A percentile compares a stretch with the other conserved stretches of the same genome.
phyloP scores from a whole-genome alignment of 2,797 vertebrate species.

The Cercopithecus neglectus region DNA sequence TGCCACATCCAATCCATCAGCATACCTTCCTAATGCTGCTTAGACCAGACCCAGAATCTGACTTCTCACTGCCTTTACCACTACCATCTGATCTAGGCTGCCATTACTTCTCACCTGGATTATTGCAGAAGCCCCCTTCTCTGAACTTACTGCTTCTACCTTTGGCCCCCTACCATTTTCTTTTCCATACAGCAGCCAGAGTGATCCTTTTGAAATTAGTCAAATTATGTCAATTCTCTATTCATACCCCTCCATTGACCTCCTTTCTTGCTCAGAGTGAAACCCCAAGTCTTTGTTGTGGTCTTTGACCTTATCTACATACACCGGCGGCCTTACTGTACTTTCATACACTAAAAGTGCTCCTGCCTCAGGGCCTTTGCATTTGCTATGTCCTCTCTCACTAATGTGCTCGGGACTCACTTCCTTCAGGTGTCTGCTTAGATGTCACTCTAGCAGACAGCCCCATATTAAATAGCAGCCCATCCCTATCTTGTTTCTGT shows the following conservation, averaged over 20 bases:
- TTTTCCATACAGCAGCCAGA: background rate
- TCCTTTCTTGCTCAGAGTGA: constrained; percentile 5
- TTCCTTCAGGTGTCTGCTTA: background rate
- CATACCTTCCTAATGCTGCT: background rate
- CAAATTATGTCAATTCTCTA: background rate
- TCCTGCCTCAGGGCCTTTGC: background rate
- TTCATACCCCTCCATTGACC: background rate
- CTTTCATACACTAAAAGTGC: background rate
- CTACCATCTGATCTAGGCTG: background rate
- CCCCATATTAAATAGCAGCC: background rate
- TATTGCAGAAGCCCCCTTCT: background rate
- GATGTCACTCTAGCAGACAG: background rate
- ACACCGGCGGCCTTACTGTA: background rate
- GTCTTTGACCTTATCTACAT: background rate
- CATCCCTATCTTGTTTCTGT: background rate
- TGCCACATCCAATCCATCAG: background rate
- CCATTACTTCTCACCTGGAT: background rate
- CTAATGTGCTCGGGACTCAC: background rate
- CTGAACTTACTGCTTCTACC: background rate
- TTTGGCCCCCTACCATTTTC: background rate
- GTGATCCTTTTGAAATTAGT: background rate
- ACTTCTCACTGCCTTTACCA: background rate
- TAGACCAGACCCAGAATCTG: background rate
- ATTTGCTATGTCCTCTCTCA: background rate
- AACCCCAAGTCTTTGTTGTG: background rate